A percentile compares a stretch with the other conserved stretches of the same genome.
phyloP scores from a whole-genome alignment of 2,888 invertebrate species.

The Lepas anatifera region DNA sequence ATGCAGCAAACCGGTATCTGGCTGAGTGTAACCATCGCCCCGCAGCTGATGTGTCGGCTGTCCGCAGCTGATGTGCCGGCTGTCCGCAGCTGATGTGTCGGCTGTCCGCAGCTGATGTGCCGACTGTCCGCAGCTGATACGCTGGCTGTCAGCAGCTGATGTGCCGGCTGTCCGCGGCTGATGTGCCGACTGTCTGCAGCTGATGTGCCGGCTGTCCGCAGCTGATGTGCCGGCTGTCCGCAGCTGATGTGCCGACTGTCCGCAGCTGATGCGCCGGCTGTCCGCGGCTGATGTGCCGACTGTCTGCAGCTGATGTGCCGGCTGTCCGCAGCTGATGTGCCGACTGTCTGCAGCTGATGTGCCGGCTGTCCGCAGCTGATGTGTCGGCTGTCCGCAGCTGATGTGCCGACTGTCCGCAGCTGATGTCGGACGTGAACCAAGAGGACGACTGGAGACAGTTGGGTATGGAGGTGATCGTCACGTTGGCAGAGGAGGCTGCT shows the following conservation, averaged over 20 bases:
- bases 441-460: constrained; percentile 66
- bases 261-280: not conserved
- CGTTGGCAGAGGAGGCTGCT: constrained; percentile 84
- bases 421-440: constrained; percentile 26
- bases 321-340: not conserved
- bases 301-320: not conserved
- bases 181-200: too few relatives aligned
- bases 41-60: too few relatives aligned
- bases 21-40: too few relatives aligned
- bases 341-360: not conserved
- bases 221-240: too few relatives aligned
- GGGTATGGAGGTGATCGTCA: constrained; percentile 72
- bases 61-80: too few relatives aligned
- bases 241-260: not conserved
- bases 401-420: constrained; percentile 17
- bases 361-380: not conserved
- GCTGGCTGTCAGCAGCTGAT: too few relatives aligned
- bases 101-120: too few relatives aligned
- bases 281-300: not conserved
- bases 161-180: too few relatives aligned
- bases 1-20: too few relatives aligned
- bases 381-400: not conserved
- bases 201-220: too few relatives aligned
- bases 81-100: too few relatives aligned
- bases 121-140: too few relatives aligned